These are phyloP conservation scores for Caranx ignobilis DNA, from an alignment of 2,113 vertebrate species.

Conservation along the genomic window DNA sequence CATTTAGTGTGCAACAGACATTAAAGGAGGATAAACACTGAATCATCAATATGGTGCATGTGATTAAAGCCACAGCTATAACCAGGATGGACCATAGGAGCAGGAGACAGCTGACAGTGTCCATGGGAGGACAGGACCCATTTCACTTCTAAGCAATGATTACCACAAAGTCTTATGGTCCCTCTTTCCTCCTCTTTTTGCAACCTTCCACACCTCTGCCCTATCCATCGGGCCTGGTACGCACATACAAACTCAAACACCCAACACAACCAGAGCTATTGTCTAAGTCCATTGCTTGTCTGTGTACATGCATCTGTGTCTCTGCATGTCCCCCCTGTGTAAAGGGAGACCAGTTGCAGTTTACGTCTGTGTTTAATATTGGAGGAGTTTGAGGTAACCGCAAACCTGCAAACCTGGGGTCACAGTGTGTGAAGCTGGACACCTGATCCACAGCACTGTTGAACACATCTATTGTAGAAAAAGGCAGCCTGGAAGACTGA, in stretches of 20 bases:
- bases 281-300: not conserved
- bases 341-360: slow-evolving; percentile 79
- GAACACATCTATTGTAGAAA: slow-evolving; percentile 57
- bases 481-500: slow-evolving; percentile 20
- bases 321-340: slow-evolving; percentile 60
- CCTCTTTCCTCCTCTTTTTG: slow-evolving; percentile 24
- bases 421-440: slow-evolving; percentile 74
- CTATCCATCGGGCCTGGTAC: not conserved
- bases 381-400: slow-evolving; percentile 82
- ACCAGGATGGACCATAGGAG: not conserved
- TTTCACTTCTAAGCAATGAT: not conserved
- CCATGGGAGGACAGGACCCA: not conserved
- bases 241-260: slow-evolving; percentile 45
- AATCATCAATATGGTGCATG: not conserved
- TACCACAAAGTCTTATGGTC: slow-evolving; percentile 26
- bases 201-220: slow-evolving; percentile 50
- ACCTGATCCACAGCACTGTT: slow-evolving; percentile 69
- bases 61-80: not conserved
- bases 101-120: not conserved
- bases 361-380: slow-evolving; percentile 85
- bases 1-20: not conserved
- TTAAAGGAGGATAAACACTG: not conserved
- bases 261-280: slow-evolving; percentile 11
- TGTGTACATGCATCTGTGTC: not conserved
- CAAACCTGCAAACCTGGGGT: slow-evolving; percentile 79